Base-by-base conservation (phyloP, 2,888 invertebrate genomes). In the Acleris holmiana region DNA sequence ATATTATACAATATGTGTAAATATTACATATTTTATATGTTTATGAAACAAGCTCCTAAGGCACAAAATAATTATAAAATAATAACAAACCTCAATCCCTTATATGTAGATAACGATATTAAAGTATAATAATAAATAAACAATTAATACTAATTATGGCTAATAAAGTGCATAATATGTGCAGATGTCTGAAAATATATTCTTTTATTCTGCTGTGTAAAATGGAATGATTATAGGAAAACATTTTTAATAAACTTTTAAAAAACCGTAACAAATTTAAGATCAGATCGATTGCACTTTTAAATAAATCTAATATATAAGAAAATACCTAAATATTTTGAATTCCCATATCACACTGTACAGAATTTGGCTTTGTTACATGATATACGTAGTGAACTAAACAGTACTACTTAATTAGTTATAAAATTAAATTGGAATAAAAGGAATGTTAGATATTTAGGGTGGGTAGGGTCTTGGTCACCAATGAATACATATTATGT, bases 261-360 rank as follows among this genome's bases (percentile, higher is more conserved):
- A 85, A n/a, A 82, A 67, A 77, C 71, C 76, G 73, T 79, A 88
- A 89, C 84, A 82, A 79, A 83, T 82, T 77, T 79, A 77, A 84
- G 76, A 84, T 90, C 91, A 87, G 84, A 86, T 86, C 85, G 82
- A 82, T 84, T 84, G 78, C 81, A 82, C 85, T 83, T 73, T 67
- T 77, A 78, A 76, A 69, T 67, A 48, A 69, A 77, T 79, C 68
- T 69, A 71, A 65, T 67, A 66, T 50, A 51, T 48, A 55, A 8
- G 48, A 68, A 44, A 17, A 17, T 71, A 68, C 67, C 57, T 73
- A 71, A 68, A 71, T 70, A 76, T 76, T 77, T 77, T 76, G 81
- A 76, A 75, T 67, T 78, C 77, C 70, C 68, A 76, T 85, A 88
- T 89, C 89, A 90, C 90, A 88, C 81, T 82, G 76, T 79, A 77